phyloP scores from a whole-genome alignment of 2,888 invertebrate genomes.

The Cryptophagus acutangulus region DNA sequence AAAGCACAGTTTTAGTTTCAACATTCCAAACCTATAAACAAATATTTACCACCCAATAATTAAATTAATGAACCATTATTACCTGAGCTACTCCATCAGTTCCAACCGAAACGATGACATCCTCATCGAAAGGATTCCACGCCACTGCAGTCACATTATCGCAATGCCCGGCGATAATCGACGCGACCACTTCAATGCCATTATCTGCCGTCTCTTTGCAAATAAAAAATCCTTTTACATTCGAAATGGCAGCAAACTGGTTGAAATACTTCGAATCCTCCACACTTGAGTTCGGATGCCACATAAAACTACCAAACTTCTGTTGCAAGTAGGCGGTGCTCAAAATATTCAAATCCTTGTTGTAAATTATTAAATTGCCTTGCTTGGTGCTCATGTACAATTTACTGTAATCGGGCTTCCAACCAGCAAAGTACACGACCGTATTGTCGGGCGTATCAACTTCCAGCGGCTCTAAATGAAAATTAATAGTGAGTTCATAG shows the following conservation, averaged over 20 bases:
- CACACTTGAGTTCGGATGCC: slow-evolving; percentile 68
- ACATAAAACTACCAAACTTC: slow-evolving; percentile 62
- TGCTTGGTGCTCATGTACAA: slow-evolving; percentile 59
- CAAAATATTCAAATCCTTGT: slow-evolving; percentile 27
- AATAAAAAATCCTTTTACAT: slow-evolving; percentile 50
- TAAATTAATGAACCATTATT: slow-evolving; percentile 21
- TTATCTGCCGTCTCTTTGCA: slow-evolving; percentile 16
- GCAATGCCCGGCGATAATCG: slow-evolving; percentile 20
- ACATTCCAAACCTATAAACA: slow-evolving; percentile 61
- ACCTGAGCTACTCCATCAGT: slow-evolving; percentile 68
- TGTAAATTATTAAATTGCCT: slow-evolving; percentile 51
- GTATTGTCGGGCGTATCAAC: slow-evolving; percentile 39
- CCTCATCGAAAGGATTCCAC: slow-evolving; percentile 40
- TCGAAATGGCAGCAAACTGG: slow-evolving; percentile 62
- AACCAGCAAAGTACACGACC: slow-evolving; percentile 53
- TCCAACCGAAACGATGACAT: slow-evolving; percentile 59
- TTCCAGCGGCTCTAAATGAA: slow-evolving; percentile 39
- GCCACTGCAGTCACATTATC: slow-evolving; percentile 24
- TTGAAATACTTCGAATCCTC: slow-evolving; percentile 53
- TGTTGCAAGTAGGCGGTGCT: slow-evolving; percentile 50
- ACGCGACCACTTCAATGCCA: slow-evolving; percentile 6
- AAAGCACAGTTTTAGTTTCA: slow-evolving; percentile 50
- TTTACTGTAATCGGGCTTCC: slow-evolving; percentile 57
- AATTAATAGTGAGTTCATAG: too few relatives aligned
- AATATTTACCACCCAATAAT: slow-evolving; percentile 7